A percentile compares a stretch with the other conserved stretches of the same genome.
Evolutionary conservation across 2,888 invertebrate genomes (phyloP).

Genomic region (Eristalinus aeneus): DNA sequence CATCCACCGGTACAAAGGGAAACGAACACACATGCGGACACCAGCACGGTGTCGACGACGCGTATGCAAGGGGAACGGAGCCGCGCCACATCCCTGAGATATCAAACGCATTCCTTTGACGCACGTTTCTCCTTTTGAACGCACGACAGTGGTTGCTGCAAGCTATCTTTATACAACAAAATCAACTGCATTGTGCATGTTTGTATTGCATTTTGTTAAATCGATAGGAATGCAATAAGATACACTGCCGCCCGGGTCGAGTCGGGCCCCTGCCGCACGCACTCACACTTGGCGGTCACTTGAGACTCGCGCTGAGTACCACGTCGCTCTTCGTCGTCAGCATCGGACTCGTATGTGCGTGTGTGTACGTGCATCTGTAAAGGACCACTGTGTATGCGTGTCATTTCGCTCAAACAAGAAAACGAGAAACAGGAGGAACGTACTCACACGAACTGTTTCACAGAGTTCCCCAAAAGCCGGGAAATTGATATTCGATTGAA

Average conservation of each 20-base stretch:
- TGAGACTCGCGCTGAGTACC: constrained; percentile 54
- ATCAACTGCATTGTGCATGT: constrained; percentile 42
- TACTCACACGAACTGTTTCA: neutral
- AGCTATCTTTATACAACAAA: constrained; percentile 37
- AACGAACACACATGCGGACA: neutral
- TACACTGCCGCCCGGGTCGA: constrained; percentile 21
- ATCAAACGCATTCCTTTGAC: constrained; percentile 58
- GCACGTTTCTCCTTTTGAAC: constrained; percentile 58
- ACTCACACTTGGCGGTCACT: constrained; percentile 47
- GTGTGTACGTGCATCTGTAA: constrained; percentile 30
- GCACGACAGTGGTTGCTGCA: constrained; percentile 41
- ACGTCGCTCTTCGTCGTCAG: constrained; percentile 19
- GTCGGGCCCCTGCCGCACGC: neutral
- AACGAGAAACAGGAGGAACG: neutral
- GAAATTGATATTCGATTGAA: constrained; percentile 52
- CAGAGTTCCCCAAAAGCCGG: constrained; percentile 20
- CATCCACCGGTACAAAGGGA: neutral
- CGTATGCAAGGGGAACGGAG: constrained; percentile 31
- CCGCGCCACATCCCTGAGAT: constrained; percentile 14
- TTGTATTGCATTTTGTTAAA: constrained; percentile 59
- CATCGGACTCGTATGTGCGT: constrained; percentile 2
- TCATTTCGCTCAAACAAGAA: constrained; percentile 4
- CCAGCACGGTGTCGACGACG: neutral
- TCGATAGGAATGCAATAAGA: constrained; percentile 66
- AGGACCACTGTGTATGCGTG: constrained; percentile 7